These are phyloP conservation scores for Dioctria rufipes DNA, from an alignment of 2,888 invertebrate species.

Conservation along the genomic window DNA sequence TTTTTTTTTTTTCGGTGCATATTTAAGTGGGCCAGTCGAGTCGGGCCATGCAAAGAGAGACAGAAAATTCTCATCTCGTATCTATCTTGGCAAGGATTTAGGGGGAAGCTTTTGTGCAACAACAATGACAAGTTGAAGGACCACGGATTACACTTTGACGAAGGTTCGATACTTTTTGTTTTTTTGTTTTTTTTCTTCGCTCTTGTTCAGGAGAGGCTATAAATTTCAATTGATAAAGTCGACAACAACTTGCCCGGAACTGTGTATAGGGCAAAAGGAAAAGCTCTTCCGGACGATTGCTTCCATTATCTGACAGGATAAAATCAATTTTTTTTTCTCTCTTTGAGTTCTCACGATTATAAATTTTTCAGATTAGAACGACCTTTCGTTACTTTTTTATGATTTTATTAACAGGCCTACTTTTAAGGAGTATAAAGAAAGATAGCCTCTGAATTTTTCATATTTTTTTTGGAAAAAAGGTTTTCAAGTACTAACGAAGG, in stretches of 20 bases:
- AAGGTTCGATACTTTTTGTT: constrained; percentile 44
- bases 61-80: constrained; percentile 36
- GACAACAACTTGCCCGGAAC: background rate
- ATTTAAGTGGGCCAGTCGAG: constrained; percentile 22
- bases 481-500: too few species aligned
- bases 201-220: constrained; percentile 14
- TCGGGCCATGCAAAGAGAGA: background rate
- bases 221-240: constrained; percentile 51
- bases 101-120: constrained; percentile 46
- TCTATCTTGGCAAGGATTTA: constrained; percentile 46
- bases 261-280: background rate
- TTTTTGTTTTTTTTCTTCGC: background rate
- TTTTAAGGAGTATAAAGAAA: too few species aligned
- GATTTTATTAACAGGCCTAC: constrained; percentile 23
- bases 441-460: too few species aligned
- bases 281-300: constrained; percentile 34
- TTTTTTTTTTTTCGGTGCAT: constrained; percentile 36
- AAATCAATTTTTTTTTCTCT: constrained; percentile 43
- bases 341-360: constrained; percentile 40
- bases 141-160: constrained; percentile 52
- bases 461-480: too few species aligned
- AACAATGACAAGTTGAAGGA: constrained; percentile 54
- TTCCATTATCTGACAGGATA: constrained; percentile 48
- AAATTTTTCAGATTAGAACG: constrained; percentile 32
- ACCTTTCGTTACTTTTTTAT: constrained; percentile 37